Evolutionary conservation across 35 echinoderm and acorn worm species (phyloP).

Genomic region (Apostichopus japonicus): DNA sequence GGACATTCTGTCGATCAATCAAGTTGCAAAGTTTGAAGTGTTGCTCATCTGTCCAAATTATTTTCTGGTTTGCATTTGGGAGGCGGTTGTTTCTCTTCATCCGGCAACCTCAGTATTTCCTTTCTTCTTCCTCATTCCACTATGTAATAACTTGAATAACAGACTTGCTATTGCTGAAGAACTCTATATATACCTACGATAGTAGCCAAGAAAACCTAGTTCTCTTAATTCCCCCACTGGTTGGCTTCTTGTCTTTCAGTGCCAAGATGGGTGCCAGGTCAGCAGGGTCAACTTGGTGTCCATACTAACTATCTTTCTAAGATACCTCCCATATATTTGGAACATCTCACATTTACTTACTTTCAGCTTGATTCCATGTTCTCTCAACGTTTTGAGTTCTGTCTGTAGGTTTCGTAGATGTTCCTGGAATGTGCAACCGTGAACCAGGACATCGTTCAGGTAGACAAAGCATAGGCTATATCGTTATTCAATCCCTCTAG

Average conservation of each 20-base stretch:
- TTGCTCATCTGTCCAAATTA: too few species aligned
- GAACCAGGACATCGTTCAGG: too few species aligned
- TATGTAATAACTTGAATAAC: too few species aligned
- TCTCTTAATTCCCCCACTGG: slow-evolving; percentile 41
- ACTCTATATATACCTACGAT: too few species aligned
- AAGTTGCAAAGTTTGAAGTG: too few species aligned
- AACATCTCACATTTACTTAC: slow-evolving; percentile 66
- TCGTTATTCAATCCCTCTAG: neutral
- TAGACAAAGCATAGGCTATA: too few species aligned
- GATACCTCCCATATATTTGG: slow-evolving; percentile 54
- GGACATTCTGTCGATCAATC: neutral
- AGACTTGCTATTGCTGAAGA: too few species aligned
- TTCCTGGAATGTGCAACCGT: slow-evolving; percentile 21
- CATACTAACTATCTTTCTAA: slow-evolving; percentile 54
- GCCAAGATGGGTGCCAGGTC: slow-evolving; percentile 15
- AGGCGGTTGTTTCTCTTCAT: too few species aligned
- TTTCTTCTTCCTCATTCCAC: too few species aligned
- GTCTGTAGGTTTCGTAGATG: slow-evolving; percentile 39
- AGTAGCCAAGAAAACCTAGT: too few species aligned
- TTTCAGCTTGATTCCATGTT: slow-evolving; percentile 62
- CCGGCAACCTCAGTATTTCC: too few species aligned
- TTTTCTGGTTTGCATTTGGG: too few species aligned
- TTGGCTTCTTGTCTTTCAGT: slow-evolving; percentile 24
- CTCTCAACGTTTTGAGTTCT: slow-evolving; percentile 38
- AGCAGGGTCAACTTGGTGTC: slow-evolving; percentile 54